Conservation (phyloP, 2,113 vertebrate genomes). For the Progne subis region DNA sequence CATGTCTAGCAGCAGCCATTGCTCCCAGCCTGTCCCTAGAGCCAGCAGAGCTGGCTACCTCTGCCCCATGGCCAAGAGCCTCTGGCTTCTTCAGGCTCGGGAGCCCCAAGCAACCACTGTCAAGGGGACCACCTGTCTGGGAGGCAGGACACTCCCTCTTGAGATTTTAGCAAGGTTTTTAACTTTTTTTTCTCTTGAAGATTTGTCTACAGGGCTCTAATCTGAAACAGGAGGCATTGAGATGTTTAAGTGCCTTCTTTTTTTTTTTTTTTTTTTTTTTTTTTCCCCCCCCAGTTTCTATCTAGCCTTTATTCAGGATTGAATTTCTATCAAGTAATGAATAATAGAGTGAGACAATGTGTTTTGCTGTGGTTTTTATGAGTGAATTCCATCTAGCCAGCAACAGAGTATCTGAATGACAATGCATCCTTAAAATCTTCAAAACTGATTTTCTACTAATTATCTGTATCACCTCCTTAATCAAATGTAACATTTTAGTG, state of each 20-base stretch:
- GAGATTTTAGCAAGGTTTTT: background rate
- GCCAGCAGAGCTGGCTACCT: background rate
- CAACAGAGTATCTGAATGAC: background rate
- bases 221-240: background rate
- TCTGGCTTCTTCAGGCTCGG: background rate
- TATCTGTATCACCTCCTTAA: conserved; percentile 1
- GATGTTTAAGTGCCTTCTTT: background rate
- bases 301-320: background rate
- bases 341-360: background rate
- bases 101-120: fast-evolving
- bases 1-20: background rate
- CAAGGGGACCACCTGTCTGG: background rate
- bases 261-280: background rate
- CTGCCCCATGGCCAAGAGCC: background rate
- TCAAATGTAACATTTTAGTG: conserved; percentile 6
- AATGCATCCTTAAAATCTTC: background rate
- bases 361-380: conserved; percentile 17
- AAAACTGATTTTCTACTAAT: background rate
- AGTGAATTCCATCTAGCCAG: background rate
- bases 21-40: background rate
- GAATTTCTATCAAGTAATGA: background rate
- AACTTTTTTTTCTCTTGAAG: background rate
- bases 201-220: background rate
- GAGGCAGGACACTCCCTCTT: background rate
- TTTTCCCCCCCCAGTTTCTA: background rate